Evolutionary conservation across 2,113 vertebrate species (phyloP), one percentile per base, ranked within the genome.

Genomic region (Trochalopteron elliotii): DNA sequence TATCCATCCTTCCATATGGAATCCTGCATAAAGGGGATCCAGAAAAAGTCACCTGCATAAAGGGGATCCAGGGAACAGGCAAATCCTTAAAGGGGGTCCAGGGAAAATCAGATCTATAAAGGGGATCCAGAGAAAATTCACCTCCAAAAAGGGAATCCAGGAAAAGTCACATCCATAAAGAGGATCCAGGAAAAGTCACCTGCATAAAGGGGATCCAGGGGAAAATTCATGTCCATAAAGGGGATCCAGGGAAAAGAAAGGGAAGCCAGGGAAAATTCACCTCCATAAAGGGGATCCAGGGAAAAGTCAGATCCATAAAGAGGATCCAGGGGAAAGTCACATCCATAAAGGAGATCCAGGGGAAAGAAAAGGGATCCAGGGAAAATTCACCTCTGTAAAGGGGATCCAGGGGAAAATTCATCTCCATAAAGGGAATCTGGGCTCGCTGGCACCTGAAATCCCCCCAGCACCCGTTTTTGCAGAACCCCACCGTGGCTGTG

Each of bases 91-190:
- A 53, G 15, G 52, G 28, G 52, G 30, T 53, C 5, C 14, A 53
- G 49, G 24, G 7, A 28, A 28, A 28, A 14, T 28, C 52, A 53
- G 10, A 10, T 30, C 16, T 28, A 52, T 52, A 16, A 28, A 52
- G 15, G 15, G 22, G 47, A 49, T 47, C 11, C 45, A 47, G 45
- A 39, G 40, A 42, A 42, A 42, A 42, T 12, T 42, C 40, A 42
- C 40, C 12, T 13, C 55, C 93, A 74, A 67, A 82, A 96, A 96
- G 74, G 86, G 96, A 86, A 94, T 80, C 79, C 96, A 95, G 22
- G 47, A 7, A 30, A 53, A 53, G 10, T 50, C 12, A 50, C 49
- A 7, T 15, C 49, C 49, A 13, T 49, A 49, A 49, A 50, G 24
- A 10, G 28, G 16, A 30, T 53, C 28, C 13, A 17, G 28, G 52